Conservation (phyloP, 2,797 vertebrate species). For the Nyctalus aviator region DNA sequence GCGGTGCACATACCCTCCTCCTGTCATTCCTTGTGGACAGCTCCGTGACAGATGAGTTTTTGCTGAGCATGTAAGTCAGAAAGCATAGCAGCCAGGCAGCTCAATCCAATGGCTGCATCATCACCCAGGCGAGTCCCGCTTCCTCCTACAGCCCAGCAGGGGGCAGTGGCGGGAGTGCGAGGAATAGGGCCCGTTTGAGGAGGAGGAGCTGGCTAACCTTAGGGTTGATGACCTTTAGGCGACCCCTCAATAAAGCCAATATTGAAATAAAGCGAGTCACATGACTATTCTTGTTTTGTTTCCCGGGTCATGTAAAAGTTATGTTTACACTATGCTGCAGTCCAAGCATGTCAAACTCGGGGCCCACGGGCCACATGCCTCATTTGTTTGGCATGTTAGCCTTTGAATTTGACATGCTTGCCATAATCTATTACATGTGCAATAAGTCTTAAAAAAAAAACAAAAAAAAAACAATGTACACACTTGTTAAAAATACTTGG, state of each 20-base stretch:
- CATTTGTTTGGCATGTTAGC: no score
- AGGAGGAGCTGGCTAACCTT: neutral
- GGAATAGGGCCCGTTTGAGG: neutral
- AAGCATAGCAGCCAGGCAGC: neutral
- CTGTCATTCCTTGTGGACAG: fast-evolving
- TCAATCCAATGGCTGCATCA: neutral
- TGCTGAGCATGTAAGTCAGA: neutral
- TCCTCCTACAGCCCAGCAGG: neutral
- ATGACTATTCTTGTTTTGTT: neutral
- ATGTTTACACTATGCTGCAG: neutral
- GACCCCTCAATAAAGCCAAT: neutral
- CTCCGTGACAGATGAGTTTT: neutral
- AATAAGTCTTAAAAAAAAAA: neutral
- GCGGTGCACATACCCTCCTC: neutral
- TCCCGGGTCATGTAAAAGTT: neutral
- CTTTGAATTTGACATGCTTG: neutral
- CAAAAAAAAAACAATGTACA: neutral
- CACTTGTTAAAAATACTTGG: neutral
- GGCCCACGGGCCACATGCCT: no score
- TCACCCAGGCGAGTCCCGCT: neutral
- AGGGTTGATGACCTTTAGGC: neutral
- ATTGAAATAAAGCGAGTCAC: neutral
- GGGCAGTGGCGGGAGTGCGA: fast-evolving
- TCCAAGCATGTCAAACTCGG: no score
- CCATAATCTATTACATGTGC: neutral